Percentiles rank a stretch among this genome's conserved stretches.
These are phyloP conservation scores for Zaprionus camerounensis DNA, from an alignment of 1,140 invertebrate genomes.

Conservation along the genomic window DNA sequence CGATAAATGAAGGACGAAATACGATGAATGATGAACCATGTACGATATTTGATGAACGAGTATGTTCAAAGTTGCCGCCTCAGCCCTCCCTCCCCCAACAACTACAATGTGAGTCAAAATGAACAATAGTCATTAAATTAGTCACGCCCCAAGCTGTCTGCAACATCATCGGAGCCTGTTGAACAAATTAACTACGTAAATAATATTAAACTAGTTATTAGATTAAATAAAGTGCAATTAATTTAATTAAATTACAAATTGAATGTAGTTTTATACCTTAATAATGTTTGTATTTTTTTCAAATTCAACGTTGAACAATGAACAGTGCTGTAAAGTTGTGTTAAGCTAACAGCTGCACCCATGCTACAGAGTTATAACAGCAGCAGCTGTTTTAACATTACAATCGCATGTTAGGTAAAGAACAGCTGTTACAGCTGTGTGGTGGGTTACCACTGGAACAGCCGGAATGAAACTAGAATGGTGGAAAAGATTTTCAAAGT, in stretches of 20 bases:
- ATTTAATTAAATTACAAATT: conserved; percentile 28
- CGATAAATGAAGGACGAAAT: conserved; percentile 28
- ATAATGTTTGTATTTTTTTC: background rate
- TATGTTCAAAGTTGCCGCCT: background rate
- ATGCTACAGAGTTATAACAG: background rate
- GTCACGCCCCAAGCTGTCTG: conserved; percentile 34
- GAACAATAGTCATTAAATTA: conserved; percentile 79
- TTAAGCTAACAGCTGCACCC: background rate
- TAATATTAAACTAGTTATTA: conserved; percentile 32
- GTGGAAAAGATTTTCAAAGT: background rate
- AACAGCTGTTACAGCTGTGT: background rate
- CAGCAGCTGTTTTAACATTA: conserved; percentile 9
- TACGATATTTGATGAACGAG: background rate
- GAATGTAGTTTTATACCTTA: background rate
- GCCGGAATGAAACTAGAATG: background rate
- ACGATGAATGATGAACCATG: conserved; percentile 7
- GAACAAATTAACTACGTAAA: conserved; percentile 60
- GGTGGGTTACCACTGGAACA: background rate
- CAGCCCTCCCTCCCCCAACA: background rate
- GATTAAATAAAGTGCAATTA: conserved; percentile 68
- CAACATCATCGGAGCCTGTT: conserved; percentile 30
- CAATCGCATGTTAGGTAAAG: background rate
- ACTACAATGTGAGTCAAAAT: conserved; percentile 57
- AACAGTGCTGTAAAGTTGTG: conserved; percentile 12
- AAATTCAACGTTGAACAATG: background rate